Evolutionary conservation across 2,113 vertebrate species (phyloP), one percentile per base, ranked within the genome.

Genomic region (Trematocara zebra): DNA sequence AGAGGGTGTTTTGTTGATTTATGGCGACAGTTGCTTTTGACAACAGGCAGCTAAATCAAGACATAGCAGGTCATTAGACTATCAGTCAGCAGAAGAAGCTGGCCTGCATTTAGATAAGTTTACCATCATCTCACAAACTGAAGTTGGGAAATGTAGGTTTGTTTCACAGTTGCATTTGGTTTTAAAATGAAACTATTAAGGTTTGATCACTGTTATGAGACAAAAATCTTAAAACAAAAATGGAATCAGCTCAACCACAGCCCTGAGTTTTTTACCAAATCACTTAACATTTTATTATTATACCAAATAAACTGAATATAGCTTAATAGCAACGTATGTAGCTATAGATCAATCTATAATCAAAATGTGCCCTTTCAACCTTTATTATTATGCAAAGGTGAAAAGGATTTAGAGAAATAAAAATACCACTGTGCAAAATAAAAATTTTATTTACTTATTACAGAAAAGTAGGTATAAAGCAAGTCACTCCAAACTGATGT

Each of bases 21-120:
- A 97, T 95, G 92, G 87, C 90, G 95, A 95, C 96, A 97, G 97
- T 97, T 97, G 95, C 94, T 96, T 97, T 96, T 95, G 96, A 97
- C 96, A 96, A 96, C 87, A 95, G 92, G 90, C 93, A 93, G 95
- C 97, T 97, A 97, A 97, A 97, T 97, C 95, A 96, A 97, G 94
- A 96, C 87, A 85, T 85, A 47, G 80, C 82, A 82, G 88, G 88
- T 93, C 90, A 91, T 86, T 88, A 84, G 88, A 84, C 81, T 53
- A 85, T 88, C 87, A 81, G 78, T 90, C 82, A 91, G 78, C 85
- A 61, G 80, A 42, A 64, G 80, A 87, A 82, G 80, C 52, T 28
- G 52, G 11, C 28, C 44, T 80, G 78, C 33, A 31, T 80, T 89
- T 47, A 80, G 82, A 89, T 51, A 79, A 84, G 51, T 57, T 11